Evolutionary conservation across 1,140 invertebrate species (phyloP).

Genomic region (Octopus sinensis): DNA sequence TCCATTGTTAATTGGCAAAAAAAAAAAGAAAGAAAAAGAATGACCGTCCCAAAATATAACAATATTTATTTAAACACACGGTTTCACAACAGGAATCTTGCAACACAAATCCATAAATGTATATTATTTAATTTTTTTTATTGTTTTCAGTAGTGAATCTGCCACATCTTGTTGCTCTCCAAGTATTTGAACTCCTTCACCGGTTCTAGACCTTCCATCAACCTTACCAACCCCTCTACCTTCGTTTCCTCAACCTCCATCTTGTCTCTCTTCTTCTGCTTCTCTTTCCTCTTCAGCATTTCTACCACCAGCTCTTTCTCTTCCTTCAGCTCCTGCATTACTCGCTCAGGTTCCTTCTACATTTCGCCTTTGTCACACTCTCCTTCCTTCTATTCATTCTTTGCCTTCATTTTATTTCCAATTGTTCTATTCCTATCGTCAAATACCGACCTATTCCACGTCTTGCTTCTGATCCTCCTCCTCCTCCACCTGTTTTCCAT

Average conservation of each 20-base stretch:
- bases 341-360: not conserved
- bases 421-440: not conserved
- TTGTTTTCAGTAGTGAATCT: too few relatives aligned
- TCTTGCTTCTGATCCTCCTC: not conserved
- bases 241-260: not conserved
- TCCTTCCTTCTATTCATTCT: not conserved
- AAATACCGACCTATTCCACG: not conserved
- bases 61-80: too few relatives aligned
- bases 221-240: not conserved
- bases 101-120: too few relatives aligned
- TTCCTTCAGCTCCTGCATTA: not conserved
- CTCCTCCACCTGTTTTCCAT: not conserved
- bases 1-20: too few relatives aligned
- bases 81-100: too few relatives aligned
- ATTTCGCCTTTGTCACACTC: not conserved
- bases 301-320: not conserved
- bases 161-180: too few relatives aligned
- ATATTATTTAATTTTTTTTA: too few relatives aligned
- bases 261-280: not conserved
- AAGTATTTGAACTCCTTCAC: not conserved
- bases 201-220: not conserved
- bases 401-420: not conserved
- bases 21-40: too few relatives aligned
- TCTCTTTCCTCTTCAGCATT: not conserved
- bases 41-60: too few relatives aligned